phyloP scores from a whole-genome alignment of 2,888 invertebrate species.

The Glyphotaelius pellucidus region DNA sequence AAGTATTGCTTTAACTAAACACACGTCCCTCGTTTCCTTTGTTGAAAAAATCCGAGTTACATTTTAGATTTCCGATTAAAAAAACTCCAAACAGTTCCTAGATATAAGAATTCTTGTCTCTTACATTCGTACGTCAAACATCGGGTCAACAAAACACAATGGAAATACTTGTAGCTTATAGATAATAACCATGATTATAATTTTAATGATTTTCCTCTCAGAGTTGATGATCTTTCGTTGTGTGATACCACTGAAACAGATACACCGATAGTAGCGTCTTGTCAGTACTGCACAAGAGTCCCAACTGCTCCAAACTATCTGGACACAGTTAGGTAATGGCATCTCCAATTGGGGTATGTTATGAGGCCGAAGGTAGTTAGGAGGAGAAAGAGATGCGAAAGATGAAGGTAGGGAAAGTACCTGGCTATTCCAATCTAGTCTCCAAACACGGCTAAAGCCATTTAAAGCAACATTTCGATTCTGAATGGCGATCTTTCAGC shows the following conservation, averaged over 20 bases:
- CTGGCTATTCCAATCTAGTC: too few species aligned
- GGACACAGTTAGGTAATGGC: too few species aligned
- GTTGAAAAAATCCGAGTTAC: constrained; percentile 48
- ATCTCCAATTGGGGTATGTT: too few species aligned
- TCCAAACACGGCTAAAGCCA: too few species aligned
- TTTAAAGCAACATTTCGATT: too few species aligned
- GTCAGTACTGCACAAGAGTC: too few species aligned
- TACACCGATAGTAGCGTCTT: too few species aligned
- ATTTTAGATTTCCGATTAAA: constrained; percentile 65
- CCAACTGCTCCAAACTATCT: too few species aligned
- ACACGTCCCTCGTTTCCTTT: constrained; percentile 34
- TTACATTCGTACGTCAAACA: not conserved
- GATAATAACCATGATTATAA: not conserved
- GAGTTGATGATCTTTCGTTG: not conserved
- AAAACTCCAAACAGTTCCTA: constrained; percentile 50
- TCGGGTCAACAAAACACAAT: not conserved
- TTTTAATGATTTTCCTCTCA: not conserved
- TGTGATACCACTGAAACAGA: not conserved
- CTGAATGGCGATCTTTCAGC: too few species aligned
- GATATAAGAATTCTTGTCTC: not conserved
- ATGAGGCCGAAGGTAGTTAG: too few species aligned
- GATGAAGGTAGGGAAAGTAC: too few species aligned
- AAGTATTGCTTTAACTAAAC: not conserved
- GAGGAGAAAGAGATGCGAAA: too few species aligned
- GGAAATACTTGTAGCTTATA: not conserved